A percentile compares a stretch with the other conserved stretches of the same genome.
Conservation (phyloP, 1,140 invertebrate genomes). For the Gryon sp. region DNA sequence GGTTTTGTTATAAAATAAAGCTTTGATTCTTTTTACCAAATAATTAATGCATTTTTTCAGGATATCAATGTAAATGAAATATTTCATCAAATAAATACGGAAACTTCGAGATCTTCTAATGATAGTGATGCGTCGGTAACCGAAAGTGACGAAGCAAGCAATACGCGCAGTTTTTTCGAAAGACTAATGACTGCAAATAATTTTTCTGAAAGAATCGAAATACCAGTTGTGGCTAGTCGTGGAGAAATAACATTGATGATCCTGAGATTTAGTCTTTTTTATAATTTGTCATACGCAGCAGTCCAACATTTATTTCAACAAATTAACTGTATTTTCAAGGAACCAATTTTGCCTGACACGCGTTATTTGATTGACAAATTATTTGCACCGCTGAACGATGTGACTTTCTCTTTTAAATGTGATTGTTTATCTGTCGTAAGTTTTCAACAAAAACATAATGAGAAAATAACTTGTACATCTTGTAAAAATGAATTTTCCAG, state of each 20-base stretch:
- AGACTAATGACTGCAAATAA: neutral
- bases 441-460: neutral
- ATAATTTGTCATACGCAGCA: conserved; percentile 15
- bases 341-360: conserved; percentile 13
- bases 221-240: conserved; percentile 7
- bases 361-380: conserved; percentile 20
- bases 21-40: too few species aligned
- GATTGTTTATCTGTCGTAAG: conserved; percentile 10
- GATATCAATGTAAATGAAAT: too few species aligned
- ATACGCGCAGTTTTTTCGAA: neutral
- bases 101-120: conserved; percentile 15
- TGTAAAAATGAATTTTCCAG: conserved; percentile 15
- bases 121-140: conserved; percentile 1
- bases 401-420: conserved; percentile 10
- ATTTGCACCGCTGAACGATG: conserved; percentile 4
- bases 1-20: too few species aligned
- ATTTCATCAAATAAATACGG: too few species aligned
- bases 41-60: too few species aligned
- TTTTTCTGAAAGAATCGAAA: conserved; percentile 2
- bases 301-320: conserved; percentile 8
- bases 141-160: conserved; percentile 1
- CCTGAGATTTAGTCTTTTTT: conserved; percentile 11
- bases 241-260: conserved; percentile 15
- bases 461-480: conserved; percentile 1
- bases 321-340: conserved; percentile 6